Conservation (phyloP, 2,888 invertebrate genomes). For the Luffia ferchaultella region DNA sequence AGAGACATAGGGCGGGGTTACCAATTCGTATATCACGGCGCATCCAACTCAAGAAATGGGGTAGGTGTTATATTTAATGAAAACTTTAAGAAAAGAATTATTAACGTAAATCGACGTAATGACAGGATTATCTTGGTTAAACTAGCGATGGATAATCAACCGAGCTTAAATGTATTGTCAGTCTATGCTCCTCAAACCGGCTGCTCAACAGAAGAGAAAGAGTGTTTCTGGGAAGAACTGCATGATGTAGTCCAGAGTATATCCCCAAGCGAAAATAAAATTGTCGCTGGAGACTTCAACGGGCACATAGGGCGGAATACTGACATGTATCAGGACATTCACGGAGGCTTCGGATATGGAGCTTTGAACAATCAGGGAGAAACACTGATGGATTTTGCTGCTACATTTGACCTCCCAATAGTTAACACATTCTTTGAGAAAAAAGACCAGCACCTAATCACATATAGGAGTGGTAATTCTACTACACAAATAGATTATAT, state of each 20-base stretch:
- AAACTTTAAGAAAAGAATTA: conserved; percentile 9
- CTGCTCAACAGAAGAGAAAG: not conserved
- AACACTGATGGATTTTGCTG: not conserved
- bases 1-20: conserved; percentile 12
- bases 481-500: conserved; percentile 9
- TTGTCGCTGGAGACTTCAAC: conserved; percentile 9
- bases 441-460: conserved; percentile 5
- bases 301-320: conserved; percentile 11
- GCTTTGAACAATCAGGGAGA: conserved; percentile 5
- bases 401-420: conserved; percentile 4
- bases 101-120: conserved; percentile 10
- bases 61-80: not conserved
- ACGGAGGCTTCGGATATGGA: conserved; percentile 9
- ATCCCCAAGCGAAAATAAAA: not conserved
- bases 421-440: conserved; percentile 12
- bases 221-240: not conserved
- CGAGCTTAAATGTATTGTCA: not conserved
- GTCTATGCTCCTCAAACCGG: not conserved
- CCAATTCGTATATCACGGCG: conserved; percentile 7
- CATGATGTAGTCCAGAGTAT: not conserved
- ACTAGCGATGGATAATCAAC: conserved; percentile 3
- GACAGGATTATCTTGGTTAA: conserved; percentile 13
- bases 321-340: conserved; percentile 8
- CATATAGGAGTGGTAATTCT: conserved; percentile 10
- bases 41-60: not conserved